Evolutionary conservation across 2,797 vertebrate genomes (phyloP).

Genomic region (Pseudochromis fuscus): DNA sequence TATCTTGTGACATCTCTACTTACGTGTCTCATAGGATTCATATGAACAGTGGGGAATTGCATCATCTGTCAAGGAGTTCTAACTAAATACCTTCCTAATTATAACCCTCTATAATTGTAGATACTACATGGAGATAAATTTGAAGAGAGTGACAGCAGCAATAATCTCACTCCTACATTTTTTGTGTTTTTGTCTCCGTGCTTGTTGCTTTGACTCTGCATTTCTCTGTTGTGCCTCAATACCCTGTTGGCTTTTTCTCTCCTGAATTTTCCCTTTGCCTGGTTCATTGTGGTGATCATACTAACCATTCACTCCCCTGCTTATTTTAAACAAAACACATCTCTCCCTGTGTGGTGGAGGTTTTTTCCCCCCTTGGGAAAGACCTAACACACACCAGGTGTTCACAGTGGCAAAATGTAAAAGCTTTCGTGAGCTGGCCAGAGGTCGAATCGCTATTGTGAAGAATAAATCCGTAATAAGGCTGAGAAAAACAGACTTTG

Average conservation of each 20-base stretch:
- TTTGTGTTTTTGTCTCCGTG: no score
- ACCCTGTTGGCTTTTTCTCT: conserved; percentile 35
- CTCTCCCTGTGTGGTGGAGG: conserved; percentile 20
- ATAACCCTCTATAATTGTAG: no score
- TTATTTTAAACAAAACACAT: conserved; percentile 41
- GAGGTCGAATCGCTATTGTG: conserved; percentile 7
- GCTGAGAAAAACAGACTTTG: conserved; percentile 7
- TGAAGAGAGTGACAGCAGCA: no score
- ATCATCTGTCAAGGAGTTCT: no score
- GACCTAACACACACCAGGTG: conserved; percentile 37
- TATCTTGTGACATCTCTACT: neutral
- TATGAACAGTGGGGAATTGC: no score
- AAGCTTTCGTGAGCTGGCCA: conserved; percentile 28
- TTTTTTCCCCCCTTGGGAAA: conserved; percentile 3
- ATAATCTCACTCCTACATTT: neutral
- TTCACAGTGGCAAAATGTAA: conserved; percentile 22
- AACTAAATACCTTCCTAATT: no score
- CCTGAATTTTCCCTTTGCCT: conserved; percentile 41
- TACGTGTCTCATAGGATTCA: no score
- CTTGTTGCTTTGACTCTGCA: neutral
- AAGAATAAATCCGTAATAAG: neutral
- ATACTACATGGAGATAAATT: no score
- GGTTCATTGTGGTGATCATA: conserved; percentile 17
- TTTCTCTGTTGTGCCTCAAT: conserved; percentile 5
- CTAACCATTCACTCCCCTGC: neutral